Base-by-base conservation (phyloP, 2,797 vertebrate species). In the Brachymystax lenok region DNA sequence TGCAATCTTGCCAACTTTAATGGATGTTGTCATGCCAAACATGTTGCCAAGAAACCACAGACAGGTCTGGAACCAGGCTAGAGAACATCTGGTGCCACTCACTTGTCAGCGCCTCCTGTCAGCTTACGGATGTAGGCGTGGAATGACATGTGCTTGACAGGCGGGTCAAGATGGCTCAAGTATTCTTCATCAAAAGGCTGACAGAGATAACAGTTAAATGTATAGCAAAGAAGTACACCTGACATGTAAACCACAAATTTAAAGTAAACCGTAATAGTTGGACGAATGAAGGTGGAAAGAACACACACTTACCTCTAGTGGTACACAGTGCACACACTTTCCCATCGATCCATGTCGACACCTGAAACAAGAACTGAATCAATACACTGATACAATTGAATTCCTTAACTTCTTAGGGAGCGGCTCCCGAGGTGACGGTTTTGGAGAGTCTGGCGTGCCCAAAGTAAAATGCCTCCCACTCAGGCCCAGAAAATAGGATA, bases 101-200 rank as follows among this genome's bases (percentile, higher is more conserved):
- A 99, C 98, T 99, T 99, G 90, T 99, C 98, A 0, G 98, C 95
- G 12, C 98, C 98, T 14, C 98, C 98, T 0, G 98, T 99, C 93
- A 99, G 95, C 93, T 99, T 99, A 85, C 98, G 97, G 86, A 99
- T 97, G 88, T 99, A 98, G 69, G 98, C 98, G 78, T 99, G 98
- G 93, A 99, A 99, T 76, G 98, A 99, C 98, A 99, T 99, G 90
- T 99, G 97, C 92, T 99, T 99, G 88, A 99, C 98, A 0, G 98
- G 98, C 4, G 98, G 98, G 87, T 99, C 98, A 19, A 99, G 95
- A 85, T 99, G 98, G 92, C 99, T 98, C 86, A 99, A 94, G 93
- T 99, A 99, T 94, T 99, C 98, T 90, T 99, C 98, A 35, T 99
- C 98, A 78, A 99, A 99, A 79, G 98, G 98, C 98, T 99, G 92